phyloP scores from a whole-genome alignment of 2,797 vertebrate genomes.

The Halcyon leucocephala region DNA sequence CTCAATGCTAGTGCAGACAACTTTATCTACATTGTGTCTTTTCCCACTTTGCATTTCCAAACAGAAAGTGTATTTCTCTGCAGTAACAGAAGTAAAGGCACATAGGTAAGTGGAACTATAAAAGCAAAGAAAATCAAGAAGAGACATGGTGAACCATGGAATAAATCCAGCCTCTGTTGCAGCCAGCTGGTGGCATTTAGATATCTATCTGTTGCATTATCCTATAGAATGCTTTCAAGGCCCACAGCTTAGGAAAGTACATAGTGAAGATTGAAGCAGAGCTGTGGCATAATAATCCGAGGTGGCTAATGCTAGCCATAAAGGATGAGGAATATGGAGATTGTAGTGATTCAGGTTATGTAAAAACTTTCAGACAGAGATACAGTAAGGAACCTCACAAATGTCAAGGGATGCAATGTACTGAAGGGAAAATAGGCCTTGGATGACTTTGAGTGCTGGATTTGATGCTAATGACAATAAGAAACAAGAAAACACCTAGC shows the following conservation, averaged over 20 bases:
- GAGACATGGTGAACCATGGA: neutral
- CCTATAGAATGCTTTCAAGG: neutral
- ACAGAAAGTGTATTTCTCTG: neutral
- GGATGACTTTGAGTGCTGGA: neutral
- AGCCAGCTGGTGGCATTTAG: neutral
- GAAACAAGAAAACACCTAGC: neutral
- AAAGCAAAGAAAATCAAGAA: neutral
- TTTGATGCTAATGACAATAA: neutral
- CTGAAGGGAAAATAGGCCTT: neutral
- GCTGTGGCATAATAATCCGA: neutral
- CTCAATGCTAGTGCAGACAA: neutral
- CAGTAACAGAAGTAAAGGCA: neutral
- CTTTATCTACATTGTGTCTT: neutral
- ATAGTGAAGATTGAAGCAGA: neutral
- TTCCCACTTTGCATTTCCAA: neutral
- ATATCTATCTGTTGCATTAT: neutral
- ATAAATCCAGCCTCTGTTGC: neutral
- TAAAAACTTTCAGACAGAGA: neutral
- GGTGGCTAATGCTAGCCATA: neutral
- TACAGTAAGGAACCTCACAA: neutral
- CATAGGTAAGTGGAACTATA: neutral
- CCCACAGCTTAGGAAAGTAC: neutral
- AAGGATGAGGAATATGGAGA: neutral
- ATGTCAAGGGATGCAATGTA: neutral
- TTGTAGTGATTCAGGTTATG: neutral